phyloP scores from a whole-genome alignment of 2,113 vertebrate genomes.

The Pterocles burchelli region DNA sequence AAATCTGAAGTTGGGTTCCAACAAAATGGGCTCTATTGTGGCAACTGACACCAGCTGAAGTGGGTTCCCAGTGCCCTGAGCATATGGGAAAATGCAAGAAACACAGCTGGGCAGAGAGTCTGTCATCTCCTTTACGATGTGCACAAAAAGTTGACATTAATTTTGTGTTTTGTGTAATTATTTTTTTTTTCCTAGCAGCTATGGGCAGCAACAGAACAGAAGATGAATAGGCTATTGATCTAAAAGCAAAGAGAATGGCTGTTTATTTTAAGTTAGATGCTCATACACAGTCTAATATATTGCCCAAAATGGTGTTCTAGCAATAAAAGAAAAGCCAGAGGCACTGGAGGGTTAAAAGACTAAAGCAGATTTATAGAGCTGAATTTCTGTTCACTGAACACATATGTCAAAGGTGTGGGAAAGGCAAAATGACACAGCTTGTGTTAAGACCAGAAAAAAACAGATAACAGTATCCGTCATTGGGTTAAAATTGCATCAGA shows the following conservation, averaged over 20 bases:
- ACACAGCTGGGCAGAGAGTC: background rate
- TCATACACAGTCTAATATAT: background rate
- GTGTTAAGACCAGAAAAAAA: background rate
- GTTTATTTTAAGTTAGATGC: slow-evolving; percentile 28
- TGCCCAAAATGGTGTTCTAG: background rate
- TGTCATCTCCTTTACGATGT: background rate
- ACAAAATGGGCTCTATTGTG: background rate
- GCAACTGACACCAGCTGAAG: background rate
- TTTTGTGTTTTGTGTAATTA: background rate
- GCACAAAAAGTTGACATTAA: background rate
- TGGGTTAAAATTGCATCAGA: background rate
- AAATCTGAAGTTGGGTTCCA: background rate
- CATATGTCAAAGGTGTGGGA: background rate
- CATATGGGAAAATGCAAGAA: background rate
- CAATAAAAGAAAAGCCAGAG: background rate
- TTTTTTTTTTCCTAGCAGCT: background rate
- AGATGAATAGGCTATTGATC: slow-evolving; percentile 29
- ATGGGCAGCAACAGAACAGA: background rate
- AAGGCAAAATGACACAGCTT: background rate
- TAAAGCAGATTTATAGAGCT: background rate
- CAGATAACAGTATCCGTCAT: background rate
- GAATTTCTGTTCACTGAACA: background rate
- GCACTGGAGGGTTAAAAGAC: background rate
- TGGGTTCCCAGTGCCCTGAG: background rate
- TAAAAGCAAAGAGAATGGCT: background rate